These are phyloP conservation scores for Euborellia annulipes DNA, from an alignment of 1,140 invertebrate genomes.

Conservation along the genomic window DNA sequence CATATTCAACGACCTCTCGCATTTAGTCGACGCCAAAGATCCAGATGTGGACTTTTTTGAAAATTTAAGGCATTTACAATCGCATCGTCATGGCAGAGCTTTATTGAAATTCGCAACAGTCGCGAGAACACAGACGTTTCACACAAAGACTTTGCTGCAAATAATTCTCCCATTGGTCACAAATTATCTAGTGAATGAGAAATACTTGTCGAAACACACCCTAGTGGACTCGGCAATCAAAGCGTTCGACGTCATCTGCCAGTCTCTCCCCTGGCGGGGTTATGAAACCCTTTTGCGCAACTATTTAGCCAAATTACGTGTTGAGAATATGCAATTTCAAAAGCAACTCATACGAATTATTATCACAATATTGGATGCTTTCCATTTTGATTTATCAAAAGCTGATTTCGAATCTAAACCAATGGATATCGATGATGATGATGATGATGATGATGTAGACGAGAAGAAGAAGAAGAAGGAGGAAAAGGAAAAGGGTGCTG, in stretches of 20 bases:
- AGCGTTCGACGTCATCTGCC: conserved; percentile 53
- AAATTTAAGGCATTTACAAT: conserved; percentile 75
- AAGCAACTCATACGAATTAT: conserved; percentile 68
- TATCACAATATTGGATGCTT: conserved; percentile 71
- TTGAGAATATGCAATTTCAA: conserved; percentile 48
- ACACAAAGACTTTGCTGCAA: conserved; percentile 46
- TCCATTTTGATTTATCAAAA: conserved; percentile 79
- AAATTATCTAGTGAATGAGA: conserved; percentile 61
- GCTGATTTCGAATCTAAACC: conserved; percentile 20
- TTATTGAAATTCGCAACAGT: conserved; percentile 32
- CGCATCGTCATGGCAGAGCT: conserved; percentile 64
- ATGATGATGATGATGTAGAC: conserved; percentile 3
- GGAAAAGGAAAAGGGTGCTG: conserved; percentile 17
- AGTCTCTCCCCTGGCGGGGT: conserved; percentile 67
- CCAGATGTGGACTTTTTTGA: conserved; percentile 87
- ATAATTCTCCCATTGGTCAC: conserved; percentile 74
- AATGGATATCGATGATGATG: conserved; percentile 15
- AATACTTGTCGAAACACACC: conserved; percentile 55
- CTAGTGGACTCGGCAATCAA: conserved; percentile 64
- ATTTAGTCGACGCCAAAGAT: conserved; percentile 54
- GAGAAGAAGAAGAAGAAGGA: conserved; percentile 6
- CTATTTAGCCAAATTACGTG: conserved; percentile 59
- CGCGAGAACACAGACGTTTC: too few relatives aligned
- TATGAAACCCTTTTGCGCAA: conserved; percentile 66
- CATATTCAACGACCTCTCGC: conserved; percentile 53